Base-by-base conservation (phyloP, 1,140 invertebrate species). In the Eumaeus atala region DNA sequence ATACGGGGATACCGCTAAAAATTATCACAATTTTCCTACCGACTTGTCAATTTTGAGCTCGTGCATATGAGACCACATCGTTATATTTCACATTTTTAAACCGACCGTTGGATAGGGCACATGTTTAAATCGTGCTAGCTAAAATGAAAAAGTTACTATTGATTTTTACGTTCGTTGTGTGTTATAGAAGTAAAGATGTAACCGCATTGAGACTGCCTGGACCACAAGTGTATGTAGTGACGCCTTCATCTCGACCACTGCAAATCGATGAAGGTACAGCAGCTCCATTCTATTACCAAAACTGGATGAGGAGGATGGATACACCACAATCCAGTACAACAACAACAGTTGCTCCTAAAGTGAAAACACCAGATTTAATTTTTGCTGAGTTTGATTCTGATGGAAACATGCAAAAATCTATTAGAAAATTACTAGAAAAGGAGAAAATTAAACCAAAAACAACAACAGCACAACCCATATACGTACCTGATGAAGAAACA, bases 381-480 rank as follows among this genome's bases (percentile, higher is more conserved):
- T 87, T 87, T 61, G 84, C 81, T 0, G 84, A 87, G 48, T 87
- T 87, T 50, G 84, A 84, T 62, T 75, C 81, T 7, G 69, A 72
- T 58, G 66, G 59, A 9, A 70, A 62, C n/a, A 74, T 71, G 71
- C 68, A 63, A 48, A 87, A 87, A 67, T 82, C 78, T 12, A 75
- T 87, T 36, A 70, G 75, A 50, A 84, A 84, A 54, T 59, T 84
- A 12, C 55, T 87, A 21, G 74, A 84, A 58, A 80, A 77, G 35
- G 80, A 87, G 62, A 78, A 54, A 66, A 51, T 74, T 44, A 50
- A 60, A 56, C 37, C 59, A 7, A 72, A 70, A 11, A 64, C 71
- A 28, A 67, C 72, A 36, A 75, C 73, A 9, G 50, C 63, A 17
- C 70, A 59, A 54, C 80, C 78, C 1, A 84, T 84, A 61, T 82